Percentiles rank a stretch among this genome's conserved stretches.
phyloP scores from a whole-genome alignment of 2,797 vertebrate genomes.

The Tinamus major region DNA sequence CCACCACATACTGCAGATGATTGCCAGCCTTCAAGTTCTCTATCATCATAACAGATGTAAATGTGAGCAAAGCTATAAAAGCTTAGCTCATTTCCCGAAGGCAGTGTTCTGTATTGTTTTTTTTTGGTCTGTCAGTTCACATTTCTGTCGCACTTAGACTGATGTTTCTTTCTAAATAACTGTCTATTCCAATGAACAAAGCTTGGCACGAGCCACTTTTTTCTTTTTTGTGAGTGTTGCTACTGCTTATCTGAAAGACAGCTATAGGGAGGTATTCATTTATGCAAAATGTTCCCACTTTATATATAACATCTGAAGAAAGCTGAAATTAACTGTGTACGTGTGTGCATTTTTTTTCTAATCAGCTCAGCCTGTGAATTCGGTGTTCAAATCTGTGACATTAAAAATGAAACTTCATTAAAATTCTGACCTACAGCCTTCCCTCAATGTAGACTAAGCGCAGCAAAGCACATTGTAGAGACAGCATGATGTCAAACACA shows the following conservation, averaged over 20 bases:
- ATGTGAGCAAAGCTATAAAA: conserved; percentile 40
- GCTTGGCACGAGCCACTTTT: conserved; percentile 31
- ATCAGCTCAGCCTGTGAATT: neutral
- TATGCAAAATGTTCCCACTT: conserved; percentile 12
- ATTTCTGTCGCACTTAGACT: conserved; percentile 8
- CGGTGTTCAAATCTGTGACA: neutral
- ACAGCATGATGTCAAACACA: neutral
- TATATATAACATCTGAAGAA: neutral
- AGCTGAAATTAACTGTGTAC: neutral
- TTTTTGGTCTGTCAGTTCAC: conserved; percentile 59
- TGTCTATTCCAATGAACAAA: conserved; percentile 32
- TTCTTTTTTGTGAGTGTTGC: neutral
- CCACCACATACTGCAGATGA: neutral
- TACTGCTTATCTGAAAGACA: neutral
- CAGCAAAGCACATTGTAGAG: neutral
- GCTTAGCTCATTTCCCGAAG: conserved; percentile 46
- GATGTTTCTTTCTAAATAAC: conserved; percentile 22
- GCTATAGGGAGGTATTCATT: neutral
- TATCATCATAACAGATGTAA: conserved; percentile 58
- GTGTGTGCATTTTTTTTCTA: neutral
- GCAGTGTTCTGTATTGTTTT: conserved; percentile 53
- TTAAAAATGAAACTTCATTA: neutral
- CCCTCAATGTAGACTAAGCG: neutral
- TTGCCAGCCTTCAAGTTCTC: conserved; percentile 9
- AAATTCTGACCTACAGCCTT: neutral